Evolutionary conservation across 1,140 invertebrate species (phyloP).

Genomic region (Pectinophora gossypiella): DNA sequence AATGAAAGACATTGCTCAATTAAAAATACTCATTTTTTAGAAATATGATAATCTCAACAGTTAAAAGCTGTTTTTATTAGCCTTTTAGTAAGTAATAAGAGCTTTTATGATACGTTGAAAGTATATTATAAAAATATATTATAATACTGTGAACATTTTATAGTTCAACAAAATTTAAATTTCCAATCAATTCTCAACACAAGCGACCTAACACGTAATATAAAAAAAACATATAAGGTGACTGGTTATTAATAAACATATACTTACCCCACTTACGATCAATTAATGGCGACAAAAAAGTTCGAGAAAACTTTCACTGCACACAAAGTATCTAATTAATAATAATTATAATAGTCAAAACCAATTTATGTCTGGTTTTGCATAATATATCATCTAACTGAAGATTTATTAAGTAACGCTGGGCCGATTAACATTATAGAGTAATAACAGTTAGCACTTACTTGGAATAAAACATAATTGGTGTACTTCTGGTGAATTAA

Average conservation of each 20-base stretch:
- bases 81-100: no score
- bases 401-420: constrained; percentile 39
- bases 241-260: constrained; percentile 29
- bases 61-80: no score
- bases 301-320: constrained; percentile 8
- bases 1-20: background rate
- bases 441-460: constrained; percentile 35
- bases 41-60: no score
- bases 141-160: background rate
- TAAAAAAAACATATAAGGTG: constrained; percentile 38
- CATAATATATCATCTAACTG: constrained; percentile 34
- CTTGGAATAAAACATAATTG: constrained; percentile 28
- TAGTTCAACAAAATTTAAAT: background rate
- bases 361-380: constrained; percentile 54
- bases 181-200: background rate
- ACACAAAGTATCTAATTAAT: constrained; percentile 10
- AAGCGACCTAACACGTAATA: constrained; percentile 17
- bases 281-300: background rate
- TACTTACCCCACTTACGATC: background rate
- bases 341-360: constrained; percentile 31
- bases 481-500: constrained; percentile 67
- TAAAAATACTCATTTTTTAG: no score
- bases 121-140: no score
- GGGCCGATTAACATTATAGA: constrained; percentile 55
- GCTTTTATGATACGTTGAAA: no score